A percentile compares a stretch with the other conserved stretches of the same genome.
These are phyloP conservation scores for Nasonovia ribisnigri DNA, from an alignment of 2,888 invertebrate species.

Conservation along the genomic window DNA sequence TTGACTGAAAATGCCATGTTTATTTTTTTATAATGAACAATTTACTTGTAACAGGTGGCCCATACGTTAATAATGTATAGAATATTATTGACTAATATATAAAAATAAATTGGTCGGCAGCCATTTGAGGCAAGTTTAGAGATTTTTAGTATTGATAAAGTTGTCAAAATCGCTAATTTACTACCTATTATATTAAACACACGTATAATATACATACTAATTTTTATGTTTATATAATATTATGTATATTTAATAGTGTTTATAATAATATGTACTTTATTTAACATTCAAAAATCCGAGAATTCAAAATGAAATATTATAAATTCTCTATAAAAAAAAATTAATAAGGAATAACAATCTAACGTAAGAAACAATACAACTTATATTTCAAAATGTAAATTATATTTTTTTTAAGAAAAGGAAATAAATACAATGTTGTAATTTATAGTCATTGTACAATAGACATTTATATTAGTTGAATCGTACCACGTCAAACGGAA, in stretches of 20 bases:
- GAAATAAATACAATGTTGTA: background rate
- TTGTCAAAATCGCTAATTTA: background rate
- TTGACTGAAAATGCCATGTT: background rate
- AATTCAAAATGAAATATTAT: background rate
- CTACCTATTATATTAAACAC: background rate
- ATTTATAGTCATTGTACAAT: background rate
- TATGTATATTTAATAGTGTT: background rate
- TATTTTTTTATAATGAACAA: background rate
- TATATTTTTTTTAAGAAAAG: background rate
- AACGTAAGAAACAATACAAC: background rate
- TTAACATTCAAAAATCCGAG: background rate
- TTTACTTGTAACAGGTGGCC: background rate
- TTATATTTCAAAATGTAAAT: background rate
- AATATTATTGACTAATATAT: background rate
- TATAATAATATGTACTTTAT: background rate
- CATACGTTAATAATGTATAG: background rate
- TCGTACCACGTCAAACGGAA: background rate
- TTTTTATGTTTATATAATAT: background rate
- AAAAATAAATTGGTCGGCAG: background rate
- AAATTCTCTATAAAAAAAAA: background rate
- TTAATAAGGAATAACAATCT: background rate
- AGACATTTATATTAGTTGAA: background rate
- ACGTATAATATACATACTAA: background rate
- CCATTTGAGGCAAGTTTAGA: background rate
- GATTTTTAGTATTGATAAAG: background rate